These are phyloP conservation scores for Apis laboriosa DNA, from an alignment of 1,140 invertebrate genomes.

Conservation along the genomic window DNA sequence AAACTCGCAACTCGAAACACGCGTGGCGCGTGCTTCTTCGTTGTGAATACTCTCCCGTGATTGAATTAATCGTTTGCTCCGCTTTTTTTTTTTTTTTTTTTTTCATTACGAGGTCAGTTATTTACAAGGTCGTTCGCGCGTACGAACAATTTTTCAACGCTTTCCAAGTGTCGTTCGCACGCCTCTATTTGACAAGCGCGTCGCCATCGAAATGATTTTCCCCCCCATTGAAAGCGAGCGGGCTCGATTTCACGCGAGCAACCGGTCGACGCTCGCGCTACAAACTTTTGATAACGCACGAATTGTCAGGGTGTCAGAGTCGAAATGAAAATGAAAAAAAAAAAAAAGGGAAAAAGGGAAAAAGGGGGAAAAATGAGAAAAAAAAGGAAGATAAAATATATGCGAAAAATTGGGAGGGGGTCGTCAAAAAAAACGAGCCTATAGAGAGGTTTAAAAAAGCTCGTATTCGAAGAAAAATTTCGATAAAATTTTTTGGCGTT, in stretches of 20 bases:
- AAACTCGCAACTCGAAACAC: neutral
- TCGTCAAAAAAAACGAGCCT: no score
- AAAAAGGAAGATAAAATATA: neutral
- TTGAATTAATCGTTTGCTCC: neutral
- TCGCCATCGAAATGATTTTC: conserved; percentile 20
- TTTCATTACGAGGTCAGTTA: neutral
- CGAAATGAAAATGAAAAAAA: neutral
- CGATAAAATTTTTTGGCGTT: conserved; percentile 31
- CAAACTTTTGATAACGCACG: conserved; percentile 1
- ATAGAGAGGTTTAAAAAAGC: neutral
- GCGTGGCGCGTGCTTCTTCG: neutral
- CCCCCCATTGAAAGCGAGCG: neutral
- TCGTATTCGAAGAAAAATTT: neutral
- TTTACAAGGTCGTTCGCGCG: neutral
- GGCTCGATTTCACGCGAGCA: conserved; percentile 16
- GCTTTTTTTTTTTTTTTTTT: neutral
- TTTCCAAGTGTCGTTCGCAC: neutral
- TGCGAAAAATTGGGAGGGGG: neutral
- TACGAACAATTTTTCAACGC: neutral
- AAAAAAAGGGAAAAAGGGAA: neutral
- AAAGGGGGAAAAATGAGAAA: neutral
- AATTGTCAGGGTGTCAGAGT: neutral
- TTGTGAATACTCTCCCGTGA: neutral
- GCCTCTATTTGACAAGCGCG: neutral
- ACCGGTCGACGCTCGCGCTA: neutral